Evolutionary conservation across 2,113 vertebrate species (phyloP).

Genomic region (Hoplias malabaricus): DNA sequence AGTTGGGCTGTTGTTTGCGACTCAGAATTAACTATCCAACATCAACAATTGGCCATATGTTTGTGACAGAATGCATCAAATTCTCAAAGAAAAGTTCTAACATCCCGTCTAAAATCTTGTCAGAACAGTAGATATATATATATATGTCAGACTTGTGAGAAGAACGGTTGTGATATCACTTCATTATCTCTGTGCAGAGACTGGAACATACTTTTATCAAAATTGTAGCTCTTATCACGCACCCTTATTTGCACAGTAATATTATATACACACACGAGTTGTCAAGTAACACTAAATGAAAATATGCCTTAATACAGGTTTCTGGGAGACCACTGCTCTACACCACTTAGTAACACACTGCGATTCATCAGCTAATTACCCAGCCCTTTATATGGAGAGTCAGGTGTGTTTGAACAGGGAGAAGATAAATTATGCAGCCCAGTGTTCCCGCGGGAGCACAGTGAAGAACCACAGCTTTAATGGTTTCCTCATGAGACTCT

Average conservation of each 20-base stretch:
- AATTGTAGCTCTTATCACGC: background rate
- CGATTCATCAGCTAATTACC: background rate
- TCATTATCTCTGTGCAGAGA: background rate
- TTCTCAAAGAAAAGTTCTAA: too few species aligned
- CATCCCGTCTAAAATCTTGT: too few species aligned
- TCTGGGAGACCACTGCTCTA: background rate
- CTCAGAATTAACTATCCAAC: too few species aligned
- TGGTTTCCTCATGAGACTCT: background rate
- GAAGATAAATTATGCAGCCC: background rate
- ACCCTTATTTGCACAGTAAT: background rate
- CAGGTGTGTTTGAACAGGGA: background rate
- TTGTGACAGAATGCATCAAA: too few species aligned
- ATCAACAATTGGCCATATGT: too few species aligned
- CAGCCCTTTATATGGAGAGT: background rate
- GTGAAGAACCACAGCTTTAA: background rate
- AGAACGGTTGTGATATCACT: background rate
- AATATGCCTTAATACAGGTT: background rate
- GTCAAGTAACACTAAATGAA: background rate
- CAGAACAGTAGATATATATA: too few species aligned
- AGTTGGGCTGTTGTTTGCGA: too few species aligned
- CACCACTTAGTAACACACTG: background rate
- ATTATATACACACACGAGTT: too few species aligned
- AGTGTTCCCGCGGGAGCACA: background rate
- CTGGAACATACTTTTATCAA: background rate
- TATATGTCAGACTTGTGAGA: too few species aligned